Evolutionary conservation across 2,888 invertebrate species (phyloP), one percentile per base, ranked within the genome.

Genomic region (Autographa pulchrina): DNA sequence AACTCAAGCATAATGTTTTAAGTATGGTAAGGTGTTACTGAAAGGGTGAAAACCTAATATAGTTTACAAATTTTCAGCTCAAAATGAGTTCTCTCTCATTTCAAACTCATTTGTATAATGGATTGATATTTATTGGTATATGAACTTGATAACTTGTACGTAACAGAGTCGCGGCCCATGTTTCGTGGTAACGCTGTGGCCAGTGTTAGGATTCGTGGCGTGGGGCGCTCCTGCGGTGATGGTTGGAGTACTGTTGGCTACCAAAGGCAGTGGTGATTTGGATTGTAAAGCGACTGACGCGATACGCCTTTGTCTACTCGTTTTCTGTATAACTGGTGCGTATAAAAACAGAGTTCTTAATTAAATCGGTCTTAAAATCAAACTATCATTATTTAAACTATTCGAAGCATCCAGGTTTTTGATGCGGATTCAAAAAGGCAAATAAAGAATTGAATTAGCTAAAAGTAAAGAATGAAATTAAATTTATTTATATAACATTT

Each of bases 271-370:
- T 89, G 98, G 98, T 0, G 97, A 98, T 87, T 97, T 98, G 86
- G 97, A 98, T 85, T 97, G 97, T 58, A 96, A 97, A 83, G 96
- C 97, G 7, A 98, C 98, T 89, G 98, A 98, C 48, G 97, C 98
- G 4, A 96, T 98, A 58, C 96, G 98, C 0, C 97, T 98, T 0
- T 97, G 98, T 83, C 93, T 98, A 65, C 96, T 98, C 11, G 96
- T 98, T 41, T 97, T 98, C 89, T 98, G 98, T 86, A 97, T 98
- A 77, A 97, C 98, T 78, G 97, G 98, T 98, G 92, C 94, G 95
- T 82, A 9, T 8, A 56, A n/a, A 62, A 14, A 18, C 11, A 11
- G 38, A 11, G 11, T 38, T 11, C 38, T 38, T 38, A 8, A 38
- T 38, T 38, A 38, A 8, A 35, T 35, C 4, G 1, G 25, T 1